These are phyloP conservation scores for Mylabris sibirica DNA, from an alignment of 2,888 invertebrate species.

Conservation along the genomic window DNA sequence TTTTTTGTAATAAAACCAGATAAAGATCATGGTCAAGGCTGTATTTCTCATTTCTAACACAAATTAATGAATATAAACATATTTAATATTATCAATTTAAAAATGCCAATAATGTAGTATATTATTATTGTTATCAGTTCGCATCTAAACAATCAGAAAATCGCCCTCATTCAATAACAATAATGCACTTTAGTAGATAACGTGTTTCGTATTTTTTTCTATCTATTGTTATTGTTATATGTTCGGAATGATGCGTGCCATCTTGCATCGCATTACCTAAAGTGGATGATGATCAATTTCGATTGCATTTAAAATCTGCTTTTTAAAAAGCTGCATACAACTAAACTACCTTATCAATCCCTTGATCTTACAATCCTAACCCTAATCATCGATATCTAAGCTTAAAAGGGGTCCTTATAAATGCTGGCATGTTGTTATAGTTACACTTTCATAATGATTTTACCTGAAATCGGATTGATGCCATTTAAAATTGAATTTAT, in stretches of 20 bases:
- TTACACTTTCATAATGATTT: slow-evolving; percentile 29
- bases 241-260: slow-evolving; percentile 45
- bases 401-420: slow-evolving; percentile 40
- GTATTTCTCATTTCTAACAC: no score
- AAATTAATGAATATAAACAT: no score
- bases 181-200: slow-evolving; percentile 41
- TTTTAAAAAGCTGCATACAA: slow-evolving; percentile 46
- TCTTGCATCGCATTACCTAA: slow-evolving; percentile 48
- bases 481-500: background rate
- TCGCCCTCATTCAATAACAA: slow-evolving; percentile 46
- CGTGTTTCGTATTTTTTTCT: slow-evolving; percentile 37
- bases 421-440: slow-evolving; percentile 41
- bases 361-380: slow-evolving; percentile 46
- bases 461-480: slow-evolving; percentile 8
- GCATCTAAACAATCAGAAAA: slow-evolving; percentile 44
- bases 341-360: slow-evolving; percentile 44
- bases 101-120: slow-evolving; percentile 23
- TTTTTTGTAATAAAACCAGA: background rate
- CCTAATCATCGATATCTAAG: slow-evolving; percentile 38
- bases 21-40: no score
- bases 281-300: slow-evolving; percentile 48
- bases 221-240: background rate
- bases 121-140: slow-evolving; percentile 41
- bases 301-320: slow-evolving; percentile 50
- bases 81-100: background rate